Evolutionary conservation across 2,888 invertebrate species (phyloP), one percentile per base, ranked within the genome.

Genomic region (Noctua pronuba): DNA sequence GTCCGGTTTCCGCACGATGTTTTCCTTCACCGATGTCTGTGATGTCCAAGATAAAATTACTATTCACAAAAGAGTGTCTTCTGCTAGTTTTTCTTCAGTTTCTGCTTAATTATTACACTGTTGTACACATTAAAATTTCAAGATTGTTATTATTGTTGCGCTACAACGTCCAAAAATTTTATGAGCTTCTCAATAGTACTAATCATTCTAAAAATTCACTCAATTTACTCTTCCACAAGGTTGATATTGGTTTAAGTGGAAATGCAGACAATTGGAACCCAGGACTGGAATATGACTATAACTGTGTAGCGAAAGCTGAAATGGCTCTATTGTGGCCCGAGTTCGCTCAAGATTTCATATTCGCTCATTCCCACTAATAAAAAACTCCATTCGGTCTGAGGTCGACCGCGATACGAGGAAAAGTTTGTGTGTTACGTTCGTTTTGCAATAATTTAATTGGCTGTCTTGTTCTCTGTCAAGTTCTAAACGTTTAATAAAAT

Each of bases 301-400:
- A 41, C 60, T 60, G 38, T 70, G 65, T 72, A 88, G 86, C 84
- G 89, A 90, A 91, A 91, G 88, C 89, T 89, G 67, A 83, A 90
- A 90, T 89, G 75, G 79, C 75, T 80, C 87, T 71, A 92, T 92
- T 93, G 90, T 92, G 79, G 73, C 76, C 76, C 77, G 68, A 84
- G 82, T 86, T 66, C n/a, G 35, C 52, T 49, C 58, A 55, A 71
- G 88, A 88, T 92, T 92, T 90, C 88, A 90, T 89, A 90, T 89
- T 89, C 84, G 81, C 77, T 86, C 85, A 88, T 83, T 86, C 77
- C 67, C 70, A 70, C 86, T 84, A 89, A 89, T 91, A 86, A 88
- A 88, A 87, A 88, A 89, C 87, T 88, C 88, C 86, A 91, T 91
- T 89, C 79, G 64, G 76, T 80, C 76, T 77, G 72, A 82, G 77